Percentiles rank a stretch among this genome's conserved stretches.
Evolutionary conservation across 2,888 invertebrate genomes (phyloP).

Genomic region (Pandemis corylana): DNA sequence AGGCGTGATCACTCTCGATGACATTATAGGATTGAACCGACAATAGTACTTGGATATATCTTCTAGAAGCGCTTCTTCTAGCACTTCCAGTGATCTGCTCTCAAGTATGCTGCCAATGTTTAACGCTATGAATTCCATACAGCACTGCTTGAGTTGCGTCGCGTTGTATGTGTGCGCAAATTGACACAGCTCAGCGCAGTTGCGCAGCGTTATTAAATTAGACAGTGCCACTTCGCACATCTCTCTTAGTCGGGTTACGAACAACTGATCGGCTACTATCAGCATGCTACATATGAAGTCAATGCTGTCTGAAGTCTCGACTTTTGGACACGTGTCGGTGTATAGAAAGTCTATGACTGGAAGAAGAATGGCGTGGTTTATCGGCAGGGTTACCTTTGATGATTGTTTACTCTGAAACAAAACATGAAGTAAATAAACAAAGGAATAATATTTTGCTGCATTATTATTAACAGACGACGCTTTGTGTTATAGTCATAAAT

Average conservation of each 20-base stretch:
- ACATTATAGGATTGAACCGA: slow-evolving; percentile 84
- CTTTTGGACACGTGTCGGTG: slow-evolving; percentile 86
- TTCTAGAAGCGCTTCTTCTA: slow-evolving; percentile 86
- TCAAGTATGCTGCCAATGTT: slow-evolving; percentile 91
- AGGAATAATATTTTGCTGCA: neutral
- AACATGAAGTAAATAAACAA: slow-evolving; percentile 1
- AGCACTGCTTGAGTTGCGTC: slow-evolving; percentile 87
- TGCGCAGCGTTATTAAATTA: slow-evolving; percentile 88
- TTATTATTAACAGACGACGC: neutral
- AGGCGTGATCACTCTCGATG: slow-evolving; percentile 88
- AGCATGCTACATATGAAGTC: slow-evolving; percentile 91
- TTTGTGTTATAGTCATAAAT: neutral
- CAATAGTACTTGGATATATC: slow-evolving; percentile 89
- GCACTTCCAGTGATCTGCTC: slow-evolving; percentile 86
- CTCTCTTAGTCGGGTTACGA: slow-evolving; percentile 88
- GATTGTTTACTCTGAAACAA: slow-evolving; percentile 80
- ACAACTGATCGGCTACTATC: slow-evolving; percentile 92
- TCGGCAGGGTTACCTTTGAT: slow-evolving; percentile 84
- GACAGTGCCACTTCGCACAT: slow-evolving; percentile 89
- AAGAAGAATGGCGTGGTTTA: slow-evolving; percentile 85
- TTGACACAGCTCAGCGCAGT: slow-evolving; percentile 90
- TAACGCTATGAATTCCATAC: slow-evolving; percentile 91
- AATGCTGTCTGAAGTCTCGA: slow-evolving; percentile 86
- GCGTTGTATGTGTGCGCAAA: slow-evolving; percentile 92
- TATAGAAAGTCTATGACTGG: slow-evolving; percentile 91